Percentiles rank a stretch among this genome's conserved stretches.
phyloP scores from a whole-genome alignment of 2,797 vertebrate genomes.

The Falco berigora region DNA sequence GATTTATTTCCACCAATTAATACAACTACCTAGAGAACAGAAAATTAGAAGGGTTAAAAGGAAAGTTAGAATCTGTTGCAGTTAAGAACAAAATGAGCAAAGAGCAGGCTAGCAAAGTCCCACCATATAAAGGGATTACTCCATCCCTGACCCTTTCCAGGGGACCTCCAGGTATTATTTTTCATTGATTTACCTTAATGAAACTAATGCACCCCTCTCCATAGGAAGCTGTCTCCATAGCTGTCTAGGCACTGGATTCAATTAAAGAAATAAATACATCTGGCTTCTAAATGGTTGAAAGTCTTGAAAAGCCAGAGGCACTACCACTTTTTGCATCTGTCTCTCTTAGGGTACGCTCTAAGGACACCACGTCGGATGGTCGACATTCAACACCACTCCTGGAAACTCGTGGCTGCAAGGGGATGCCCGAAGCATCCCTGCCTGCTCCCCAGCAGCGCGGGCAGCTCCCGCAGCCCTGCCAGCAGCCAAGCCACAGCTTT shows the following conservation, averaged over 20 bases:
- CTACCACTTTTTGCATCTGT: neutral
- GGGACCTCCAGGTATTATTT: constrained; percentile 57
- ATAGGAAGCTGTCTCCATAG: constrained; percentile 48
- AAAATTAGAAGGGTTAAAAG: neutral
- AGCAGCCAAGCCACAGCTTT: neutral
- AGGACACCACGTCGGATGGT: neutral
- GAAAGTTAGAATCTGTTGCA: neutral
- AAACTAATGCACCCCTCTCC: constrained; percentile 50
- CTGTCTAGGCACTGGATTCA: constrained; percentile 43
- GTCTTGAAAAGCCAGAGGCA: neutral
- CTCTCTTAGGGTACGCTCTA: neutral
- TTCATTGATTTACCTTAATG: constrained; percentile 57
- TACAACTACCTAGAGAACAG: neutral
- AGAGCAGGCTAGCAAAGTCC: neutral
- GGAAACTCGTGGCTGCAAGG: neutral
- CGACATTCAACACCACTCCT: neutral
- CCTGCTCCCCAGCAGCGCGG: neutral
- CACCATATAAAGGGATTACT: constrained; percentile 13
- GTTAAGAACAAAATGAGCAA: neutral
- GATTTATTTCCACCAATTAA: constrained; percentile 14
- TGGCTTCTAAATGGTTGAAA: constrained; percentile 5
- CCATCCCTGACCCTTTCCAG: constrained; percentile 40
- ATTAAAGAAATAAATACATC: constrained; percentile 54
- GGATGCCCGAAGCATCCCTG: neutral
- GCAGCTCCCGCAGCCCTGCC: neutral